Base-by-base conservation (phyloP, 2,888 invertebrate species). In the Clostera curtula region DNA sequence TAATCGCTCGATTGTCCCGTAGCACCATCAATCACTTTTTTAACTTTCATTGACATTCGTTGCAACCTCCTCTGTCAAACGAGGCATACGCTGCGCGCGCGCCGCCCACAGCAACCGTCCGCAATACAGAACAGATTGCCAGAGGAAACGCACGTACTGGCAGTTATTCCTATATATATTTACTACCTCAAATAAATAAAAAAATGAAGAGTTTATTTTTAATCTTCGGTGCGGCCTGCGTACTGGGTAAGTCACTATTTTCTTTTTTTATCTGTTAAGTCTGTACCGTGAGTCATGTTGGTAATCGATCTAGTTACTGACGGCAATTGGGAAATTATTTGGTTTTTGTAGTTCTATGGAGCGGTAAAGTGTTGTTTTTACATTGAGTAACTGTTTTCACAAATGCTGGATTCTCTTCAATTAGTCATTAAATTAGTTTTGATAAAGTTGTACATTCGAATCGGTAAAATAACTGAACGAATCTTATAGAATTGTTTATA, bases 111-210 rank as follows among this genome's bases (percentile, higher is more conserved):
- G 61, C 47, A 36, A 33, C 50, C 40, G 45, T 57, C 43, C 55
- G 56, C 80, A 82, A 80, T 77, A 71, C 73, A 45, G 50, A 59
- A 44, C 72, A 69, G 71, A 71, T 73, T 73, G 66, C 65, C 69
- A 45, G 52, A 56, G 61, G 65, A 67, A 62, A 40, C 69, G 67
- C 79, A 80, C 82, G 82, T 69, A 57, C 56, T 51, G 59, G 41
- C 49, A 36, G 58, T 51, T 18, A 49, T 34, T 39, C 36, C 39
- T 43, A 50, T 46, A 49, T 46, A 44, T 40, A 53, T 49, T 50
- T 49, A 42, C 31, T 47, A 46, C 32, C 43, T 40, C 48, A 53
- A 38, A 44, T 38, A 40, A 43, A 40, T 41, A 17, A 24, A 15
- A 66, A 60, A 47, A 80, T 82, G 82, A 72, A 67, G 48, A 70